These are phyloP conservation scores for Champsocephalus esox DNA, from an alignment of 2,797 vertebrate species.

Conservation along the genomic window DNA sequence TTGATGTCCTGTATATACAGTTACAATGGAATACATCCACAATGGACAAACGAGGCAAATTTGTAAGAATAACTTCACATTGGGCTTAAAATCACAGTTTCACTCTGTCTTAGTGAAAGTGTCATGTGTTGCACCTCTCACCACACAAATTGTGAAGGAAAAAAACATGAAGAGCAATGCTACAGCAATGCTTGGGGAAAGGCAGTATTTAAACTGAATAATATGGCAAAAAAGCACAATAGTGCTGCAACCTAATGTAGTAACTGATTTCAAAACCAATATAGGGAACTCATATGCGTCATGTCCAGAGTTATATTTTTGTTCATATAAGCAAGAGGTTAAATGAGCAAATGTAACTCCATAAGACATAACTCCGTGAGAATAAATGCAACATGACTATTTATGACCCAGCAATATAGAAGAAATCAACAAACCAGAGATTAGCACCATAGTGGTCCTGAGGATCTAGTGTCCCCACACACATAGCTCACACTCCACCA, in stretches of 20 bases:
- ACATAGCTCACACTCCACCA: constrained; percentile 19
- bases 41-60: neutral
- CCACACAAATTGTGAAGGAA: neutral
- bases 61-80: neutral
- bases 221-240: too few relatives aligned
- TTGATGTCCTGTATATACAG: neutral
- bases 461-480: constrained; percentile 28
- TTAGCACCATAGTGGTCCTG: constrained; percentile 34
- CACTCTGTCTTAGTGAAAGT: neutral
- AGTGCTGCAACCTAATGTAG: neutral
- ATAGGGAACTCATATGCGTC: neutral
- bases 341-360: constrained; percentile 8
- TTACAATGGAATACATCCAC: too few relatives aligned
- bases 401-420: constrained; percentile 11
- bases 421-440: constrained; percentile 5
- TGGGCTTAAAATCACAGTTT: neutral
- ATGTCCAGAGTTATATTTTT: constrained; percentile 18
- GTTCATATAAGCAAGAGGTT: constrained; percentile 7
- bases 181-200: neutral
- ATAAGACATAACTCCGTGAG: too few relatives aligned
- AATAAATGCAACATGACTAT: constrained; percentile 24
- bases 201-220: neutral
- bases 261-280: neutral
- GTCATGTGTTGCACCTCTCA: neutral
- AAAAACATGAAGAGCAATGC: neutral